Conservation (phyloP, 2,113 vertebrate species). For the Pongo pygmaeus region DNA sequence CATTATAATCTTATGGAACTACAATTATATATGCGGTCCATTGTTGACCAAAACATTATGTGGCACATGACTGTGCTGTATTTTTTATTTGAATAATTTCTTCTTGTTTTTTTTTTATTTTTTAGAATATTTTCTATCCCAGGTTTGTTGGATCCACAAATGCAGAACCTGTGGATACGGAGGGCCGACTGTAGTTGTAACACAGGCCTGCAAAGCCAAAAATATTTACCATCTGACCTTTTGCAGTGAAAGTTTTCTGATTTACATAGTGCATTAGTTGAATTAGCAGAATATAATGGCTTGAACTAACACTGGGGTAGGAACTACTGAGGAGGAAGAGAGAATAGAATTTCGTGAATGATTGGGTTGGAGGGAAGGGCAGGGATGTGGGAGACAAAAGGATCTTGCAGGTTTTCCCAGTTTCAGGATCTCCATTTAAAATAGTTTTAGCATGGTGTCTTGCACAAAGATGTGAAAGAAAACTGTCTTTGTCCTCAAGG, state of each 20-base stretch:
- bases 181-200: not conserved
- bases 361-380: not conserved
- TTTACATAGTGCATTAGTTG: not conserved
- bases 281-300: not conserved
- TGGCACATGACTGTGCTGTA: not conserved
- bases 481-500: not conserved
- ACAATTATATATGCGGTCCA: not conserved
- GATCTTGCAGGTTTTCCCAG: not conserved
- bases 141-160: not conserved
- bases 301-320: not conserved
- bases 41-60: not conserved
- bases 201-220: not conserved
- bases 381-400: not conserved
- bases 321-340: not conserved
- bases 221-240: not conserved
- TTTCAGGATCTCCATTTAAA: not conserved
- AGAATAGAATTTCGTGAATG: not conserved
- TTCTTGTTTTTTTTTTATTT: not conserved
- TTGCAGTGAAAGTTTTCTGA: not conserved
- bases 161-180: not conserved
- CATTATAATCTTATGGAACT: not conserved
- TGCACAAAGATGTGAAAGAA: not conserved
- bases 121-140: not conserved
- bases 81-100: not conserved
- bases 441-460: not conserved